Conservation (phyloP, 2,113 vertebrate species). For the Pygoscelis antarcticus region DNA sequence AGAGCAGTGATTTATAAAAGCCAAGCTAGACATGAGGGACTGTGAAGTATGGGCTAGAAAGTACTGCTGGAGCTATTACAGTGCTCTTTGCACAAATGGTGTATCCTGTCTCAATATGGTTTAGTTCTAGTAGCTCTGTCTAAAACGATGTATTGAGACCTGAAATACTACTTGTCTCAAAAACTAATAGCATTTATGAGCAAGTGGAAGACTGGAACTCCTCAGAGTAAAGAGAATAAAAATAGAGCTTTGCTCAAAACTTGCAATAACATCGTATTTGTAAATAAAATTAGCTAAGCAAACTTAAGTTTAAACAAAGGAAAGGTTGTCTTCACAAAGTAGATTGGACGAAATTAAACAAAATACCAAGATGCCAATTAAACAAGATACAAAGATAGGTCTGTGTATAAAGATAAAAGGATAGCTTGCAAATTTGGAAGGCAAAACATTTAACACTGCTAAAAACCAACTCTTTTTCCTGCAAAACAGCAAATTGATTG, state of each 20-base stretch:
- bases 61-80: neutral
- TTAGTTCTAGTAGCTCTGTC: constrained; percentile 14
- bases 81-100: neutral
- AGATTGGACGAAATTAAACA: neutral
- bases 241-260: neutral
- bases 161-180: neutral
- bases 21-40: neutral
- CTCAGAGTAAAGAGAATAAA: neutral
- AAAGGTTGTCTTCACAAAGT: neutral
- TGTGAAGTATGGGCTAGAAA: neutral
- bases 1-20: neutral
- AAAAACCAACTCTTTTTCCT: neutral
- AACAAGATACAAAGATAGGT: neutral
- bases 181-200: neutral
- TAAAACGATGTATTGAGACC: neutral
- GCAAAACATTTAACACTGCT: neutral
- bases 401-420: neutral
- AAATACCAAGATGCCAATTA: neutral
- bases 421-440: neutral
- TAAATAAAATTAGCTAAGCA: neutral
- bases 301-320: neutral
- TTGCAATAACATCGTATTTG: neutral
- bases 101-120: neutral
- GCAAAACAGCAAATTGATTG: neutral
- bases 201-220: neutral